Base-by-base conservation (phyloP, 2,888 invertebrate species). In the Cecidostiba fungosa region DNA sequence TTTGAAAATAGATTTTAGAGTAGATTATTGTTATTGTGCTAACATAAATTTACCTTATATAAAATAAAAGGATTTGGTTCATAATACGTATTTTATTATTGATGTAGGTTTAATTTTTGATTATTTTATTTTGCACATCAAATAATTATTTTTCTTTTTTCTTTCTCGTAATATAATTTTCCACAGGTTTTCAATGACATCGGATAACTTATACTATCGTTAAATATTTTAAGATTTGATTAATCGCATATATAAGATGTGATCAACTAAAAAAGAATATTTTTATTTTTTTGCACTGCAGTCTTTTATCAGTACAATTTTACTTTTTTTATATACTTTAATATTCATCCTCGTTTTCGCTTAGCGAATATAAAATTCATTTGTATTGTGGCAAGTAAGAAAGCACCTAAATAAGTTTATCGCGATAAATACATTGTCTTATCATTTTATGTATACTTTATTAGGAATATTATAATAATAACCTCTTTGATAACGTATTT, bases 321-420 rank as follows among this genome's bases (percentile, higher is more conserved):
- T 23, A 47, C 0, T 73, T 29, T 47, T 72, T 39, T 47, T 47
- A 23, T 74, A 50, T 47, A 23, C 23, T 47, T n/a, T 47, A 4
- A 47, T n/a, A 59, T 77, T 59, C 3, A 50, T 29, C 26, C 39
- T n/a, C 8, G n/a, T 43, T 72, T n/a, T 43, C 12, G 23, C 36
- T 72, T n/a, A n/a, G 43, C 39, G n/a, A 43, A 43, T 72, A 43
- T 72, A 36, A 74, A 47, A 47, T 23, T 47, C 14, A 29, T 66
- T 26, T 50, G 36, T 59, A 77, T 32, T 32, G 10, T 32, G 36
- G 32, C 29, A 59, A 77, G 59, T 54, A 36, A 23, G 36, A 62
- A 77, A 77, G 77, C 39, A 36, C 59, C 36, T 77, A 39, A 62
- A 59, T 66, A 77, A 77, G 36, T 36, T 77, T 36, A 62, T 62